phyloP scores from a whole-genome alignment of 1,140 invertebrate species.

The Habropoda laboriosa region DNA sequence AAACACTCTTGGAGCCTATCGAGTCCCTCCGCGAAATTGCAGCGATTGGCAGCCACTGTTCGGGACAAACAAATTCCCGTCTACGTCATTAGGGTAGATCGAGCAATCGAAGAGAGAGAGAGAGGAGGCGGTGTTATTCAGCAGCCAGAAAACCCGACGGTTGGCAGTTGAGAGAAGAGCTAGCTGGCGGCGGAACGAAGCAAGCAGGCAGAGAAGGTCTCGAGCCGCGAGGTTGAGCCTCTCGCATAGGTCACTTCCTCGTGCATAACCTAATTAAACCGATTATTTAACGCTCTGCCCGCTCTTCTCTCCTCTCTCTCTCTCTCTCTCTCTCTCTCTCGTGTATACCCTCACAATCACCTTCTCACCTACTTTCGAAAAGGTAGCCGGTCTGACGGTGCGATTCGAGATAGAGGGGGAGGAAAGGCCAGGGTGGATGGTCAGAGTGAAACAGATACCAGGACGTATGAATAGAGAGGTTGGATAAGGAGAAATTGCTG shows the following conservation, averaged over 20 bases:
- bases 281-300: constrained; percentile 78
- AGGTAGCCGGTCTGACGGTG: not conserved
- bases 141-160: constrained; percentile 39
- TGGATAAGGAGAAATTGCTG: not conserved
- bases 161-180: constrained; percentile 32
- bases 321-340: constrained; percentile 3
- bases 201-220: constrained; percentile 70
- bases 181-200: constrained; percentile 20
- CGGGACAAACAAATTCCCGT: constrained; percentile 55
- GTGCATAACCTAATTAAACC: constrained; percentile 80
- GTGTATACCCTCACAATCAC: constrained; percentile 2
- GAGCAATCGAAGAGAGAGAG: constrained; percentile 38
- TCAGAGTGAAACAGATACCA: constrained; percentile 29
- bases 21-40: not conserved
- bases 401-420: constrained; percentile 9
- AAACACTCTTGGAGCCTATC: not conserved
- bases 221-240: constrained; percentile 67
- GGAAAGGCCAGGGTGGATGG: not conserved
- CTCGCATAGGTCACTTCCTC: constrained; percentile 79
- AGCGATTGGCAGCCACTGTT: constrained; percentile 44
- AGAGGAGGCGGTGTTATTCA: constrained; percentile 16
- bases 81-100: constrained; percentile 51
- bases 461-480: not conserved
- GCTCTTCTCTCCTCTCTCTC: constrained; percentile 45
- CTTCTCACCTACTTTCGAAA: constrained; percentile 45